Evolutionary conservation across 2,888 invertebrate genomes (phyloP), one percentile per base, ranked within the genome.

Genomic region (Andrena trimmerana): DNA sequence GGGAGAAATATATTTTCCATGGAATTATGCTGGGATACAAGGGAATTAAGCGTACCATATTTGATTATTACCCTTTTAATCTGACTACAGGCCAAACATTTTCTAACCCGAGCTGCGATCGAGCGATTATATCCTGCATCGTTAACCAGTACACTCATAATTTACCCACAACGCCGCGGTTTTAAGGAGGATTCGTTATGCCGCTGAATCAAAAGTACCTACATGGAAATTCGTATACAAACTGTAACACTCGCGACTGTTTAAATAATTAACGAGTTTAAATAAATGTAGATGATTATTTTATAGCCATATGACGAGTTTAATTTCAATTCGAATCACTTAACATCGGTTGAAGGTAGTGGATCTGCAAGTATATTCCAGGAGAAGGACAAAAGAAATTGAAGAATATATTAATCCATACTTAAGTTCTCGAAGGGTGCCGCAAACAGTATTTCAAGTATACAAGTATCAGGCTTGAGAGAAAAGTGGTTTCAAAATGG

Each of bases 21-120:
- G 86, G 87, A 91, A 92, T 92, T 91, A 92, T 90, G 89, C 87
- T 89, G 89, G 90, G 88, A 90, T 89, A 88, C 89, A 83, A 83
- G 89, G 84, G 91, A 91, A 93, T 92, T 92, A 92, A 91, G 89
- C 88, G 88, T 82, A 90, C 91, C 90, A 89, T 91, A 93, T 92
- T 93, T 93, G 93, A 93, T 94, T 93, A 94, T 94, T 93, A 93
- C 92, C 93, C 93, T 92, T 92, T 93, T 94, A 93, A 93, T 93
- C 90, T 88, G 84, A 88, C 84, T 86, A 75, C 83, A 67, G 29
- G 67, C 60, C 71, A 69, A 76, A 77, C 76, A 57, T 76, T 73
- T 73, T 81, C 80, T 66, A 72, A 72, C 48, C 48, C 29, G 42
- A 29, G 69, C 60, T n/a, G 36, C 52, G 10, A 70, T 72, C 72